Conservation (phyloP, 2,888 invertebrate species). For the Dermolepida albohirtum region DNA sequence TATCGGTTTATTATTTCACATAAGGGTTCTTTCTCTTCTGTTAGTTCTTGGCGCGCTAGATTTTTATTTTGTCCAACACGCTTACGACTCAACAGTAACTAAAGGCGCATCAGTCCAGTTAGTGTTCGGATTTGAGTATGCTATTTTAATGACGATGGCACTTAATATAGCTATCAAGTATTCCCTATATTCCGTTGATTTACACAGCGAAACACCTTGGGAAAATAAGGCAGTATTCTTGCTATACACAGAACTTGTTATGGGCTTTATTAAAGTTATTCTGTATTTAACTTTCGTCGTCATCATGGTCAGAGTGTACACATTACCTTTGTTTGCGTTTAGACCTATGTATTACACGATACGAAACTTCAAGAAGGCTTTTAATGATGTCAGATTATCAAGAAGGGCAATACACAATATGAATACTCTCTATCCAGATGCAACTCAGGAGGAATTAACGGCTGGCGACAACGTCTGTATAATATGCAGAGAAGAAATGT, state of each 20-base stretch:
- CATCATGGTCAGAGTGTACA: conserved; percentile 97
- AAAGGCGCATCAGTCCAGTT: conserved; percentile 98
- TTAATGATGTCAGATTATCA: conserved; percentile 96
- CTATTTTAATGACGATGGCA: conserved; percentile 93
- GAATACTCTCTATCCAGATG: conserved; percentile 98
- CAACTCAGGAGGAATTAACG: conserved; percentile 90
- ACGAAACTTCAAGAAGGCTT: conserved; percentile 96
- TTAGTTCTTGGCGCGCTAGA: conserved; percentile 86
- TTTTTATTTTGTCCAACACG: conserved; percentile 90
- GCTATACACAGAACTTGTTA: conserved; percentile 94
- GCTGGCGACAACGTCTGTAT: conserved; percentile 98
- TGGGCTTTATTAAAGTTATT: conserved; percentile 84
- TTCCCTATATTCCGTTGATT: conserved; percentile 86
- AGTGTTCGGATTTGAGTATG: conserved; percentile 99
- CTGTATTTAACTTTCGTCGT: conserved; percentile 82
- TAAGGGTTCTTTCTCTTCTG: conserved; percentile 88
- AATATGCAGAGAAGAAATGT: conserved; percentile 89
- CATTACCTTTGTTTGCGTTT: conserved; percentile 97
- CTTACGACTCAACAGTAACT: conserved; percentile 90
- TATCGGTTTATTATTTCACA: conserved; percentile 94
- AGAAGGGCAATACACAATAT: conserved; percentile 96
- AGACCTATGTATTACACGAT: conserved; percentile 99
- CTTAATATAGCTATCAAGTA: conserved; percentile 95
- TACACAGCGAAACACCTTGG: conserved; percentile 96
- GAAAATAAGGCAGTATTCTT: conserved; percentile 99